Conservation (phyloP, 2,113 vertebrate species). For the Indicator maculatus region DNA sequence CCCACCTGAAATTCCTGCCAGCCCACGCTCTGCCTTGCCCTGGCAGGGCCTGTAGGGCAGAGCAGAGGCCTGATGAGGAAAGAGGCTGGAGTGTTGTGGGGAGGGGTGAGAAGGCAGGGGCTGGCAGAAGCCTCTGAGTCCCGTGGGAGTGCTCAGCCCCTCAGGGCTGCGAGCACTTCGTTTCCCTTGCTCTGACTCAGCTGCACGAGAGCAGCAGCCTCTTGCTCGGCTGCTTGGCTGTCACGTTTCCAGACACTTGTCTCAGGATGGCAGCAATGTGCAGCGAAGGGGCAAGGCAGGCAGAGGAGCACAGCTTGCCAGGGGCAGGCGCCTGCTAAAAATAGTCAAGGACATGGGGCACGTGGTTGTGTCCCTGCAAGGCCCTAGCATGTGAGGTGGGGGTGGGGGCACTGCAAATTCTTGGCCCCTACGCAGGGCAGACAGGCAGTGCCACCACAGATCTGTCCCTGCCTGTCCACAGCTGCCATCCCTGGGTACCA, state of each 20-base stretch:
- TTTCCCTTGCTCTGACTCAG: conserved; percentile 46
- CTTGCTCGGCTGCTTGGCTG: conserved; percentile 17
- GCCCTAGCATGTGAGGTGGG: conserved; percentile 60
- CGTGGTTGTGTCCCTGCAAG: conserved; percentile 66
- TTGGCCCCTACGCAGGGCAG: conserved; percentile 48
- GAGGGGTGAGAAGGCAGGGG: not conserved
- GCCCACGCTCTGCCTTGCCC: conserved; percentile 33
- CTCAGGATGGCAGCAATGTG: conserved; percentile 72
- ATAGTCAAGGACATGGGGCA: conserved; percentile 66
- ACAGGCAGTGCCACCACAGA: conserved; percentile 21
- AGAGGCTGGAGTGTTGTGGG: not conserved
- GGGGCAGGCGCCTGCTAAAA: conserved; percentile 69
- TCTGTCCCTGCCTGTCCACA: conserved; percentile 59
- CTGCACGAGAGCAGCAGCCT: conserved; percentile 61
- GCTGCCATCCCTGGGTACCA: conserved; percentile 95
- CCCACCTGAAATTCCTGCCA: conserved; percentile 18
- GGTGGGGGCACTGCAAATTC: conserved; percentile 53
- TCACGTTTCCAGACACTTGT: conserved; percentile 66
- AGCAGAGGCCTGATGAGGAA: not conserved
- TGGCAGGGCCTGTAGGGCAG: not conserved
- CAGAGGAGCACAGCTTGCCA: conserved; percentile 65
- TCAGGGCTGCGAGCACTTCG: not conserved
- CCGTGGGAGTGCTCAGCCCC: not conserved
- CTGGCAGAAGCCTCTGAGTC: not conserved
- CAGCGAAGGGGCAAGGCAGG: conserved; percentile 66